A percentile compares a stretch with the other conserved stretches of the same genome.
These are phyloP conservation scores for Cremastinae sp. DNA, from an alignment of 2,888 invertebrate species.

Conservation along the genomic window DNA sequence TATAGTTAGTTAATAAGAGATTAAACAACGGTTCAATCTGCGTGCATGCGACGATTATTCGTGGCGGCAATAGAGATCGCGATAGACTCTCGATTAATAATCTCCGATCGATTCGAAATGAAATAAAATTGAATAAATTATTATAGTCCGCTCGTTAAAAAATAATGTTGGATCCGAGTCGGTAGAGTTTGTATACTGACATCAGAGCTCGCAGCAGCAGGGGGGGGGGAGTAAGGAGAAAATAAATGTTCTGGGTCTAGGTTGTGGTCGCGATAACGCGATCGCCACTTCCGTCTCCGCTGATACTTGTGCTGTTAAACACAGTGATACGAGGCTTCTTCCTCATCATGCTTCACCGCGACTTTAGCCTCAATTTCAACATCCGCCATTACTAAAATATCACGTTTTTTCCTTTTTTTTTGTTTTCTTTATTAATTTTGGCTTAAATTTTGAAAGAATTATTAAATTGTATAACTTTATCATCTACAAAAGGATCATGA, in stretches of 20 bases:
- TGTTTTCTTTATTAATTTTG: not conserved
- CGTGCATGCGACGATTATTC: not conserved
- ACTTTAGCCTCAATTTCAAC: not conserved
- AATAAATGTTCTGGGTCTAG: constrained; percentile 64
- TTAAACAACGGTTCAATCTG: constrained; percentile 3
- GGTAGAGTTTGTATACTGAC: constrained; percentile 11
- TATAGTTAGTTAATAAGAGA: not conserved
- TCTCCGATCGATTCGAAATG: not conserved
- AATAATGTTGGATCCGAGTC: not conserved
- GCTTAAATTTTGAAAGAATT: not conserved
- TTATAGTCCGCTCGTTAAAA: too few species aligned
- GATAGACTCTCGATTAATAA: not conserved
- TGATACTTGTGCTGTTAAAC: constrained; percentile 52
- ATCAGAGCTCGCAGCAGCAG: not conserved
- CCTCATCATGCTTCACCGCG: constrained; percentile 18
- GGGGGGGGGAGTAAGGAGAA: constrained; percentile 17
- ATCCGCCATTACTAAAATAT: not conserved
- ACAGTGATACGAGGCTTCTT: constrained; percentile 31
- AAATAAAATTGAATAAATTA: too few species aligned
- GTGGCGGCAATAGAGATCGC: not conserved
- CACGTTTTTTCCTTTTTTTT: not conserved
- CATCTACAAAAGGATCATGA: too few species aligned
- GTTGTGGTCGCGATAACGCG: constrained; percentile 64
- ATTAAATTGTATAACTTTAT: not conserved
- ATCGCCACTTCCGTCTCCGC: constrained; percentile 63